Conservation (phyloP, 2,797 vertebrate genomes). For the Pseudomugil tenellus region DNA sequence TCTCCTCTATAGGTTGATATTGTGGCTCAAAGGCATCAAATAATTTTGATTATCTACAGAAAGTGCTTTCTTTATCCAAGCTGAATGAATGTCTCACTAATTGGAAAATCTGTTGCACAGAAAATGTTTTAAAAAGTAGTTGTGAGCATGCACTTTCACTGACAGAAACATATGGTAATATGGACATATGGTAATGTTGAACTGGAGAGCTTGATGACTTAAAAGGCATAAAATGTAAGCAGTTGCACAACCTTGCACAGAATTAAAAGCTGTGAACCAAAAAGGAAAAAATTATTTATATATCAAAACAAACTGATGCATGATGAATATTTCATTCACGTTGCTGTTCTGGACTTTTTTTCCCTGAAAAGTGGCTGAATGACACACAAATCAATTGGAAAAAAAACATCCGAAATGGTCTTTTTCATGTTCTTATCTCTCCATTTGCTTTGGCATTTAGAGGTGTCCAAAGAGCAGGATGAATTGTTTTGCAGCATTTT, state of each 20-base stretch:
- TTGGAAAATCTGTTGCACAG: neutral
- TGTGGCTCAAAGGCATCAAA: neutral
- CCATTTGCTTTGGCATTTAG: constrained; percentile 58
- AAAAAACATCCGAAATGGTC: constrained; percentile 21
- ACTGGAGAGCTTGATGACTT: neutral
- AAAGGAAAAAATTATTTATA: neutral
- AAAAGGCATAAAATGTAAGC: neutral
- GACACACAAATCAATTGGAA: constrained; percentile 9
- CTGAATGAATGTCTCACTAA: neutral
- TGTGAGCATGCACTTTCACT: neutral
- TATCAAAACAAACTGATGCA: neutral
- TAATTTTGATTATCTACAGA: neutral
- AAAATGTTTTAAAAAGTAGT: neutral
- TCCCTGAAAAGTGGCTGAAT: constrained; percentile 18
- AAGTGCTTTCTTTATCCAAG: neutral
- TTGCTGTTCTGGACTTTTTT: constrained; percentile 12
- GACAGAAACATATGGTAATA: too few relatives aligned
- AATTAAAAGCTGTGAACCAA: neutral
- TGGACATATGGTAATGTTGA: neutral
- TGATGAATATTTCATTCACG: constrained; percentile 25
- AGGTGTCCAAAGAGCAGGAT: constrained; percentile 46
- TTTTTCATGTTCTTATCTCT: constrained; percentile 61
- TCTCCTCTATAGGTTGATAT: neutral
- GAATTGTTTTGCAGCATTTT: constrained; percentile 64
- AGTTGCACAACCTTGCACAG: too few relatives aligned